Percentiles rank a stretch among this genome's conserved stretches.
Evolutionary conservation across 2,888 invertebrate species (phyloP).

Genomic region (Capitulum mitella): DNA sequence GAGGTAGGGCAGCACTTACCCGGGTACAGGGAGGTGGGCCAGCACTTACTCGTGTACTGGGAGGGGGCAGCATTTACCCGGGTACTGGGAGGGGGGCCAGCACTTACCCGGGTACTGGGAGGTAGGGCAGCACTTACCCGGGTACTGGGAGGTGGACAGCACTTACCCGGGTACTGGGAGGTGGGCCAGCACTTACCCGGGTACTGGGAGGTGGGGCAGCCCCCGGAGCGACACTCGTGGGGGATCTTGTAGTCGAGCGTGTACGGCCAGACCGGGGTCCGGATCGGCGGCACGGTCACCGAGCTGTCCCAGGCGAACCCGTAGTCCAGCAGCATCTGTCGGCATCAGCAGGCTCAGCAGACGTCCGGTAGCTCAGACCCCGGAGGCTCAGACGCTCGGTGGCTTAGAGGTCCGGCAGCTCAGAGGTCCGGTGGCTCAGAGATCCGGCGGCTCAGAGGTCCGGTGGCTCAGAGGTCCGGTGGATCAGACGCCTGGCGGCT

Average conservation of each 20-base stretch:
- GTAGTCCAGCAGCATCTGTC: conserved; percentile 78
- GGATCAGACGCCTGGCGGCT: no score
- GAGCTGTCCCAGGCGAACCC: conserved; percentile 90
- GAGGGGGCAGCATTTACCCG: background rate
- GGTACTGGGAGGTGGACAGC: background rate
- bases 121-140: background rate
- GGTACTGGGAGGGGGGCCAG: background rate
- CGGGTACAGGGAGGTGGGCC: background rate
- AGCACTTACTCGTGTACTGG: background rate
- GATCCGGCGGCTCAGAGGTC: no score
- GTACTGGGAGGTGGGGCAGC: conserved; percentile 80
- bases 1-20: background rate
- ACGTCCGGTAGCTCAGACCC: no score
- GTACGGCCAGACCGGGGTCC: conserved; percentile 85
- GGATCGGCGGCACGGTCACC: conserved; percentile 70
- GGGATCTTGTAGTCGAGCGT: conserved; percentile 88
- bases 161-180: background rate
- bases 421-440: no score
- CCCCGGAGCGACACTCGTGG: conserved; percentile 81
- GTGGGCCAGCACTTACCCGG: conserved; percentile 55
- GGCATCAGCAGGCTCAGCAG: no score
- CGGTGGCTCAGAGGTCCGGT: no score
- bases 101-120: background rate
- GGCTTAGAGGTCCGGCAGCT: no score
- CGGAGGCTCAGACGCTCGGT: no score